These are phyloP conservation scores for Zeus faber DNA, from an alignment of 2,113 vertebrate genomes.

Conservation along the genomic window DNA sequence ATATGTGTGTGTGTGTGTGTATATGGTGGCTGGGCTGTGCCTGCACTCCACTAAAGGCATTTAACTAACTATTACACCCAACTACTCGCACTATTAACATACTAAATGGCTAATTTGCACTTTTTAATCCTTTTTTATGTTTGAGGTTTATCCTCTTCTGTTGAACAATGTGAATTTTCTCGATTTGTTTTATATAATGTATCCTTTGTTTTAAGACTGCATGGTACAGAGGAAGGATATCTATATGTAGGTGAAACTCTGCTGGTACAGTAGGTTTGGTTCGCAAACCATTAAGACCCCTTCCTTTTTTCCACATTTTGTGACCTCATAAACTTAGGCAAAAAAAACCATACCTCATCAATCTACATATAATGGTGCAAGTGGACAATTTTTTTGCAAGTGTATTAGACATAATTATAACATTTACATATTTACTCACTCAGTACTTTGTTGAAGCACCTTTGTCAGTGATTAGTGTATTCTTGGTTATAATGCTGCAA, in stretches of 20 bases:
- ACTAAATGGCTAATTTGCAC: slow-evolving; percentile 13
- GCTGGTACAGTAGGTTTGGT: slow-evolving; percentile 17
- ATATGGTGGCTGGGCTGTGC: not conserved
- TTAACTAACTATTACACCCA: slow-evolving; percentile 9
- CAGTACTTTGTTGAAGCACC: no score
- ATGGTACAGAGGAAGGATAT: slow-evolving; percentile 25
- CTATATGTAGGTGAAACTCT: not conserved
- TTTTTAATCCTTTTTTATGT: slow-evolving; percentile 12
- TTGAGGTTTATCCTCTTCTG: slow-evolving; percentile 21
- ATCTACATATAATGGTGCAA: no score
- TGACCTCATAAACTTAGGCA: no score
- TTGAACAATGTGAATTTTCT: slow-evolving; percentile 32
- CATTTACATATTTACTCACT: no score
- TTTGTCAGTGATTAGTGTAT: no score
- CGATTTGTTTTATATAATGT: slow-evolving; percentile 30
- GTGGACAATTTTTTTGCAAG: no score
- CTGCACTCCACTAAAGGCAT: not conserved
- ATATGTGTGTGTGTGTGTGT: not conserved
- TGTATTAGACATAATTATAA: no score
- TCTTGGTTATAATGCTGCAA: no score
- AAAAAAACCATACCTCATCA: no score
- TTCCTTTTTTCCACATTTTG: no score
- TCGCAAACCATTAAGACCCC: no score
- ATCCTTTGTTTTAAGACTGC: slow-evolving; percentile 35
- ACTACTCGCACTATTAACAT: slow-evolving; percentile 11